Evolutionary conservation across 1,140 invertebrate species (phyloP).

Genomic region (Tenebrio molitor): DNA sequence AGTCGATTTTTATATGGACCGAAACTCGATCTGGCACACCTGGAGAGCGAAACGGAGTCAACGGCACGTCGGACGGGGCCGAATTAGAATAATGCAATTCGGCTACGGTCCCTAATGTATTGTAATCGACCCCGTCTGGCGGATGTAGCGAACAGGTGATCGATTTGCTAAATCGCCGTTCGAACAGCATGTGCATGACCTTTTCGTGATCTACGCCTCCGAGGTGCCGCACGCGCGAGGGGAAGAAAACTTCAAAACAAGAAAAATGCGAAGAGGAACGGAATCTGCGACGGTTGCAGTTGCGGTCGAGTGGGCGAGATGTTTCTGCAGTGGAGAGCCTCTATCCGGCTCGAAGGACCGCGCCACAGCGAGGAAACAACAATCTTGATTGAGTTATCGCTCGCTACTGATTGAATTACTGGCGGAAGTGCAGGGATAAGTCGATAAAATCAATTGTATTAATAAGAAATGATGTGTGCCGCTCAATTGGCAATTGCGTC

Average conservation of each 20-base stretch:
- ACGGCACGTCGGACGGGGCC: conserved; percentile 1
- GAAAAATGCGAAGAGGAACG: no score
- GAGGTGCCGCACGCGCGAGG: no score
- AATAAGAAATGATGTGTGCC: conserved; percentile 25
- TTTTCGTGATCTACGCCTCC: conserved; percentile 19
- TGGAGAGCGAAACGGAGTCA: no score
- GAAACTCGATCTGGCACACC: no score
- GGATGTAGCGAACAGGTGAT: conserved; percentile 45
- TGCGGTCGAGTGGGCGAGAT: no score
- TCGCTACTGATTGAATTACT: conserved; percentile 15
- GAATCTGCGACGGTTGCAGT: no score
- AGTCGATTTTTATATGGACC: no score
- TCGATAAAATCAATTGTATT: conserved; percentile 40
- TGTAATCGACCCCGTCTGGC: conserved; percentile 38
- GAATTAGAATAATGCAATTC: conserved; percentile 45
- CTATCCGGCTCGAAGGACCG: conserved; percentile 1
- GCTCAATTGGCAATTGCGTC: conserved; percentile 7
- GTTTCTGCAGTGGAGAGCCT: no score
- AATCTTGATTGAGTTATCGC: conserved; percentile 21
- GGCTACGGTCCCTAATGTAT: conserved; percentile 36
- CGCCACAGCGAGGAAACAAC: not conserved
- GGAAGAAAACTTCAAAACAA: no score
- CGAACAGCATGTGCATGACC: conserved; percentile 12
- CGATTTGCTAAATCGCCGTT: conserved; percentile 30
- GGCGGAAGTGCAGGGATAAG: conserved; percentile 26